Percentiles rank a stretch among this genome's conserved stretches.
Evolutionary conservation across 1,140 invertebrate genomes (phyloP).

Genomic region (Drosophila hydei): DNA sequence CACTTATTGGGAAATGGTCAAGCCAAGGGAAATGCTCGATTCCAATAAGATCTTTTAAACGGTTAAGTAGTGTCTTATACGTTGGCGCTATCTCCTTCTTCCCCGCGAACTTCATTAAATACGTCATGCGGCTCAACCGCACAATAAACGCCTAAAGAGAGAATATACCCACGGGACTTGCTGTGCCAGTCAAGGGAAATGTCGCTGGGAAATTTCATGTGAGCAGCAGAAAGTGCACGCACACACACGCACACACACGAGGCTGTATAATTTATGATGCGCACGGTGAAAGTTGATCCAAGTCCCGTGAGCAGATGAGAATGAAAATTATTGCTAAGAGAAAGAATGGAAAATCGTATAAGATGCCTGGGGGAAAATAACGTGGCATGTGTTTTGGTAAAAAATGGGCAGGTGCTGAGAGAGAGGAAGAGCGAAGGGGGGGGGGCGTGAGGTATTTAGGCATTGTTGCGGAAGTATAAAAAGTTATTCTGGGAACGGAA

Average conservation of each 20-base stretch:
- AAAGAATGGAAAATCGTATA: constrained; percentile 2
- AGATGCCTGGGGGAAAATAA: constrained; percentile 8
- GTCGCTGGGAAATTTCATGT: constrained; percentile 65
- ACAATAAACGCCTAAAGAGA: constrained; percentile 69
- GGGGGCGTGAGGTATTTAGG: constrained; percentile 2
- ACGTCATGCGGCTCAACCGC: constrained; percentile 63
- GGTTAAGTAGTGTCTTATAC: no score
- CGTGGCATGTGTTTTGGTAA: constrained; percentile 58
- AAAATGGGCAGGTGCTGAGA: constrained; percentile 47
- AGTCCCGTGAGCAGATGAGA: constrained; percentile 61
- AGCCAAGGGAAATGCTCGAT: constrained; percentile 4
- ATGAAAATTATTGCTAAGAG: constrained; percentile 45
- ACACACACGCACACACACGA: constrained; percentile 6
- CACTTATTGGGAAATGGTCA: constrained; percentile 6
- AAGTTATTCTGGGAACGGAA: constrained; percentile 15
- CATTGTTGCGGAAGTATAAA: constrained; percentile 14
- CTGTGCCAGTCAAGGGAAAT: constrained; percentile 32
- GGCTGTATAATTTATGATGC: constrained; percentile 67
- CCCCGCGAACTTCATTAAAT: constrained; percentile 61
- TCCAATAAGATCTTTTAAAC: no score
- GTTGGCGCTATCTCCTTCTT: constrained; percentile 13
- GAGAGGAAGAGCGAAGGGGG: not conserved
- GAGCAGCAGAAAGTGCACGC: constrained; percentile 30
- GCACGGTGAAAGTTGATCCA: constrained; percentile 80
- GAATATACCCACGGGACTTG: constrained; percentile 59